Evolutionary conservation across 2,797 vertebrate species (phyloP), one percentile per base, ranked within the genome.

Genomic region (Anniella stebbinsi): DNA sequence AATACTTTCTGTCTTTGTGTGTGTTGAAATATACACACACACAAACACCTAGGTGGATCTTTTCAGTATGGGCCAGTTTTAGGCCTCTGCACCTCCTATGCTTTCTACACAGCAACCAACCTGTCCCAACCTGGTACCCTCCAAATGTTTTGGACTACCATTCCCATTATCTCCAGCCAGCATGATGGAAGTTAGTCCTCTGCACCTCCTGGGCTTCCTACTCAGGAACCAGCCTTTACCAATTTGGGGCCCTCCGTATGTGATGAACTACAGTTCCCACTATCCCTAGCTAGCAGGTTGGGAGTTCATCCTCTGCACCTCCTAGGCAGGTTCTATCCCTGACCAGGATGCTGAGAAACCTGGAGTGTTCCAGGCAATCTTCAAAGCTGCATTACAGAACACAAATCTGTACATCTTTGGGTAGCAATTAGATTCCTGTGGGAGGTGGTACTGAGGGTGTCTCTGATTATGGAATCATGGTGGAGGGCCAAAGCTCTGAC

Each of bases 51-150:
- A 75, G 72, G 92, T 80, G 28, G 89, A 88, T 88, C 89, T 60
- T 66, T 87, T 87, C 86, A 93, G 89, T 92, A 90, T 83, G 89
- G 92, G 89, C 91, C 90, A 3, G 67, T 45, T 60, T 10, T 30
- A 28, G 23, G 36, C n/a, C 72, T 83, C 30, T 80, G 78, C 30
- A 30, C 25, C 48, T n/a, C 51, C 33, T 33, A 11, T 70, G 69
- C 33, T 70, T n/a, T 8, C 48, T 48, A 48, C 48, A 48, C 48
- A 48, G 48, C 48, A 48, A 8, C 48, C 48, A 48, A 8, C 48
- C 48, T 48, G 3, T 48, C 48, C 48, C 48, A 48, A 48, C 48
- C 8, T 48, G 48, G 48, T 8, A 8, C 51, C 51, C 51, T 51
- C 51, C 51, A 48, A 8, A 11, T 51, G 51, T 51, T 4, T 51